Percentiles rank a stretch among this genome's conserved stretches.
Evolutionary conservation across 2,113 vertebrate genomes (phyloP).

Genomic region (Bombycilla garrulus): DNA sequence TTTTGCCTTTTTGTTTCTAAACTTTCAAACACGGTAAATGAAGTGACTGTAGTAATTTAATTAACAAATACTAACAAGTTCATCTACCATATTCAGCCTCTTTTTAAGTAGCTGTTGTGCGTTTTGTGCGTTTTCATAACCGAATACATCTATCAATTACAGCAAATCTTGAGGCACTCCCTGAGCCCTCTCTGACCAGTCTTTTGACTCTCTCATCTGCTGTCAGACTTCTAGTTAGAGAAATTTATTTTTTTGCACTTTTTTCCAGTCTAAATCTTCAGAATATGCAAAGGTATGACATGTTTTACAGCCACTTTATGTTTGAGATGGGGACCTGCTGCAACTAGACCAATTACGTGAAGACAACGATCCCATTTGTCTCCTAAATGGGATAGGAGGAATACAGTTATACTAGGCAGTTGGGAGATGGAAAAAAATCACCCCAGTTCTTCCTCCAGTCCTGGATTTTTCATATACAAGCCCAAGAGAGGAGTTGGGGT

Average conservation of each 20-base stretch:
- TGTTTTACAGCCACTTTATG: accelerated
- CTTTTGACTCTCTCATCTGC: background rate
- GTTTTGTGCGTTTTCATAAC: background rate
- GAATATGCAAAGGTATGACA: background rate
- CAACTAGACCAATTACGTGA: background rate
- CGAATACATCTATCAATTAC: background rate
- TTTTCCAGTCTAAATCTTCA: background rate
- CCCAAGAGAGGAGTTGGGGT: background rate
- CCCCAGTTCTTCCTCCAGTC: background rate
- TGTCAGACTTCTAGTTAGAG: background rate
- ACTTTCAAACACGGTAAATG: background rate
- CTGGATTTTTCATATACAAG: background rate
- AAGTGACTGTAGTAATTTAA: background rate
- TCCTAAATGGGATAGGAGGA: background rate
- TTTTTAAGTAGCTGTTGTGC: background rate
- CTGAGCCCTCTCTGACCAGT: background rate
- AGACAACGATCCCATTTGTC: background rate
- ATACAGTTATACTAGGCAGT: background rate
- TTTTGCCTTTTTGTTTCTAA: background rate
- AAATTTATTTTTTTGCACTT: background rate
- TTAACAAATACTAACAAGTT: background rate
- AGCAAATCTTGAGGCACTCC: background rate
- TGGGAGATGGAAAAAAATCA: background rate
- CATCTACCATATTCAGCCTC: background rate
- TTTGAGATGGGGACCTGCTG: background rate